Evolutionary conservation across 2,797 vertebrate species (phyloP).

Genomic region (Lates japonicus): DNA sequence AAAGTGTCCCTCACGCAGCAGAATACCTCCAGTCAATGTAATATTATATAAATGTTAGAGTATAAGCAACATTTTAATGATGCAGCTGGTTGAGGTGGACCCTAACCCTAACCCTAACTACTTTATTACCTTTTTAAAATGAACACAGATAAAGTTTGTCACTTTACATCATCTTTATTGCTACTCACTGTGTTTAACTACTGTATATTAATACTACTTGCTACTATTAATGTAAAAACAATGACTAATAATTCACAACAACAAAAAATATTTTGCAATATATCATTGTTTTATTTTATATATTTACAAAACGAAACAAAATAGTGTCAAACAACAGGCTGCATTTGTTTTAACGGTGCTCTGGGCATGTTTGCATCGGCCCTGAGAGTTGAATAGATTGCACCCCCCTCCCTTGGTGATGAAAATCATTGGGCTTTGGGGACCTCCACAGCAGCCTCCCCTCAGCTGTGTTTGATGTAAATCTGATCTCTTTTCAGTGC

Average conservation of each 20-base stretch:
- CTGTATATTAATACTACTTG: neutral
- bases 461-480: conserved; percentile 36
- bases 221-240: neutral
- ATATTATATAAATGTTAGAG: too few species aligned
- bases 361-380: conserved; percentile 41
- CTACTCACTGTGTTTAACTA: too few species aligned
- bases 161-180: too few species aligned
- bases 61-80: too few species aligned
- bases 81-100: too few species aligned
- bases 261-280: conserved; percentile 20
- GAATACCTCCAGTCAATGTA: too few species aligned
- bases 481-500: conserved; percentile 52
- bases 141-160: too few species aligned
- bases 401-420: neutral
- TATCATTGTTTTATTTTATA: conserved; percentile 69
- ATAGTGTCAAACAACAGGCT: conserved; percentile 46
- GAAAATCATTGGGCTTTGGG: conserved; percentile 22
- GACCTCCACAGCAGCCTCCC: conserved; percentile 33
- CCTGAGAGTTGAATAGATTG: conserved; percentile 60
- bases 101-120: too few species aligned
- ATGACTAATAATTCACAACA: conserved; percentile 14
- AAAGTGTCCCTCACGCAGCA: too few species aligned
- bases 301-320: conserved; percentile 73
- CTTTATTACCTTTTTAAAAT: too few species aligned
- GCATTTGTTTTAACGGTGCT: conserved; percentile 10